Percentiles rank a stretch among this genome's conserved stretches.
These are phyloP conservation scores for Drosophila incognita DNA, from an alignment of 2,888 invertebrate species.

Conservation along the genomic window DNA sequence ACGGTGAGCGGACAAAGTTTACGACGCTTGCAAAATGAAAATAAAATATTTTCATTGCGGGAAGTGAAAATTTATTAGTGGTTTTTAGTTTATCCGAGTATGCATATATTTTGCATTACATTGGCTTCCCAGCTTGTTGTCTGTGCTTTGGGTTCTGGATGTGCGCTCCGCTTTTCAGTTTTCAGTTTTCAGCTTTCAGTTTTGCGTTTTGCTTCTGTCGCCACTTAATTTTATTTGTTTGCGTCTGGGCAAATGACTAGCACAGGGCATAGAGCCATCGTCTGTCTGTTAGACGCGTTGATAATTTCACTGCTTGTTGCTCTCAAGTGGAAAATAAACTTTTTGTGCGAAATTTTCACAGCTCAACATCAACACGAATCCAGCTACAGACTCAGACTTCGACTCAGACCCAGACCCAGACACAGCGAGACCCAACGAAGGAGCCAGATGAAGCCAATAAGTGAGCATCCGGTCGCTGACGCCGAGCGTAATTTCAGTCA, in stretches of 20 bases:
- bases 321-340: constrained; percentile 61
- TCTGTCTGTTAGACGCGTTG: constrained; percentile 30
- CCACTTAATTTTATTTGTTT: constrained; percentile 64
- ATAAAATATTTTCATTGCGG: constrained; percentile 57
- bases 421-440: background rate
- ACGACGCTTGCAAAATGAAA: constrained; percentile 34
- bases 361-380: constrained; percentile 22
- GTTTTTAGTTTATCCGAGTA: constrained; percentile 35
- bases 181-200: background rate
- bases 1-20: constrained; percentile 14
- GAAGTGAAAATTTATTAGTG: constrained; percentile 67
- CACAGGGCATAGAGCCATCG: constrained; percentile 37
- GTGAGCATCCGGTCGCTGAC: constrained; percentile 20
- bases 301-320: constrained; percentile 48
- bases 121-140: background rate
- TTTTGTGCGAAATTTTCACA: constrained; percentile 35
- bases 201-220: constrained; percentile 24
- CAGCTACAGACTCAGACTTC: constrained; percentile 28
- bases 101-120: constrained; percentile 8
- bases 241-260: constrained; percentile 42
- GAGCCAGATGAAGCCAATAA: constrained; percentile 40
- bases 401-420: constrained; percentile 6
- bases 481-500: constrained; percentile 38
- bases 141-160: background rate
- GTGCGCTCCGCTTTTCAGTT: constrained; percentile 6